Base-by-base conservation (phyloP, 2,888 invertebrate genomes). In the Melangyna quadrimaculata region DNA sequence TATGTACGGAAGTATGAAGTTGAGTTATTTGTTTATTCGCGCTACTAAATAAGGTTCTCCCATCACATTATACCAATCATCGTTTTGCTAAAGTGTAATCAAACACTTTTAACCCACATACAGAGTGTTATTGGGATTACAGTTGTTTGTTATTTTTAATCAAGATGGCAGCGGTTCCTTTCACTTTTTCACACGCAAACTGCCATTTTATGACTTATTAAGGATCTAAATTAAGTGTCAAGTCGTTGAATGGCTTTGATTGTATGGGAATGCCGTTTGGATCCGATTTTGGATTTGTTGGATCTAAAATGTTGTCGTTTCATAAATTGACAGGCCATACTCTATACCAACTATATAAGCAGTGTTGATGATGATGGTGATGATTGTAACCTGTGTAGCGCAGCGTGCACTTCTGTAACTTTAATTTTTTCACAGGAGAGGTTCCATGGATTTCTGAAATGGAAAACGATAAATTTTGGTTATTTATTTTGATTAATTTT, bases 61-160 rank as follows among this genome's bases (percentile, higher is more conserved):
- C 71, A 67, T 74, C 72, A 63, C 45, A 29, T 40, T 43, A 32
- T 77, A 77, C 77, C 86, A 86, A 86, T 86, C 80, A 86, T 32
- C 37, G 22, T 61, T 22, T 48, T 35, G 27, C 48, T n/a, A 35
- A 45, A 43, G 72, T 63, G 72, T 77, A 73, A 86, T 70, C 81
- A 80, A 86, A 73, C 70, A 81, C 61, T 81, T 59, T 80, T 69
- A 78, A 86, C 77, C 77, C 63, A 77, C 75, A 75, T 84, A 22
- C 43, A 65, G n/a, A n/a, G 70, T 70, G 83, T 74, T 69, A 43
- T 78, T 73, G 45, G 78, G 65, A 78, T 83, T 59, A 72, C 79
- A 73, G 80, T 73, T 86, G 69, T 70, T n/a, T n/a, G n/a, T n/a
- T n/a, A n/a, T n/a, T n/a, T n/a, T 24, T 57, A 57, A 24, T 70